Evolutionary conservation across 2,888 invertebrate species (phyloP).

Genomic region (Napeogenes sylphis): DNA sequence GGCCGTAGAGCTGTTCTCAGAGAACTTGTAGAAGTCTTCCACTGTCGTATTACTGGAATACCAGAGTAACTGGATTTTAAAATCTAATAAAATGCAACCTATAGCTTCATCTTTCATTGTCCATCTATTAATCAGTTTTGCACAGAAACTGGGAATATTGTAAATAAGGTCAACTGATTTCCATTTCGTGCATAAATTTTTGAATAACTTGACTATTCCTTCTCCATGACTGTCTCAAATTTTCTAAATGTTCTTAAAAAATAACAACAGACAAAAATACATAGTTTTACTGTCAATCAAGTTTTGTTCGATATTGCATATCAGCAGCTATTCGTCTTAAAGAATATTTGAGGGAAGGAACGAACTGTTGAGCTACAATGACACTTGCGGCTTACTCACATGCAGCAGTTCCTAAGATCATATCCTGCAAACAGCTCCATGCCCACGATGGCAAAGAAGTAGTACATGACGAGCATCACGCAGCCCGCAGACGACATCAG

Average conservation of each 20-base stretch:
- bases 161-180: too few species aligned
- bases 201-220: too few species aligned
- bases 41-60: conserved; percentile 86
- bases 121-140: too few species aligned
- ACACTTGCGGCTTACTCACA: conserved; percentile 74
- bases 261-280: too few species aligned
- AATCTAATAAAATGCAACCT: background rate
- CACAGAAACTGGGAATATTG: too few species aligned
- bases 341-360: background rate
- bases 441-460: conserved; percentile 92
- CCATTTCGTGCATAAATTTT: too few species aligned
- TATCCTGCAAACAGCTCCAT: conserved; percentile 90
- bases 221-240: too few species aligned
- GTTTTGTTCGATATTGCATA: too few species aligned
- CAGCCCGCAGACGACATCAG: conserved; percentile 89
- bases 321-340: too few species aligned
- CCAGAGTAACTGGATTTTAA: conserved; percentile 8
- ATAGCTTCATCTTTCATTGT: background rate
- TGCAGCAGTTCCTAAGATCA: conserved; percentile 88
- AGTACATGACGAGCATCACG: conserved; percentile 90
- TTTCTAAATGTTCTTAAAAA: too few species aligned
- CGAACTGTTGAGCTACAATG: background rate
- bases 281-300: too few species aligned
- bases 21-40: conserved; percentile 88
- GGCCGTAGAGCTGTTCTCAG: conserved; percentile 80